Evolutionary conservation across 2,888 invertebrate species (phyloP).

Genomic region (Yponomeuta cagnagella): DNA sequence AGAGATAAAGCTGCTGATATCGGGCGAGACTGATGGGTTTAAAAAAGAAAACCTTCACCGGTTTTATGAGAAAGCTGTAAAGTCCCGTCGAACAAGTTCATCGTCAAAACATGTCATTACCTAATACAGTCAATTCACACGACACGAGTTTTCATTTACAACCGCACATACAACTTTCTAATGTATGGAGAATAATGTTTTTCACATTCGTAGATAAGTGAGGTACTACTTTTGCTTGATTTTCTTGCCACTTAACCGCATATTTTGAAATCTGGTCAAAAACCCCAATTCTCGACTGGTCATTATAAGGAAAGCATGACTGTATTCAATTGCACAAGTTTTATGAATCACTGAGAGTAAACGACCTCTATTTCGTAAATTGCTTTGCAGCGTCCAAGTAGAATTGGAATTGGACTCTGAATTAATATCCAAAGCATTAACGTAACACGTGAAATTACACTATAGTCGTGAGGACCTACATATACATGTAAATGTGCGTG

Average conservation of each 20-base stretch:
- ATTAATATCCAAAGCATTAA: not conserved
- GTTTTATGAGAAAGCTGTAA: not conserved
- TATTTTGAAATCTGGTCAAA: conserved; percentile 4
- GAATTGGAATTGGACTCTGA: not conserved
- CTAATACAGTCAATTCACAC: conserved; percentile 18
- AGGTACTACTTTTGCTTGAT: not conserved
- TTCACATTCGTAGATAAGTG: not conserved
- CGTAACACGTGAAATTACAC: not conserved
- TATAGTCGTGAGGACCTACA: not conserved
- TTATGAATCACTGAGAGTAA: conserved; percentile 13
- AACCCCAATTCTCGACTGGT: conserved; percentile 9
- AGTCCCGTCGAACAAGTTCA: conserved; percentile 16
- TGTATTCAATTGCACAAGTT: conserved; percentile 13
- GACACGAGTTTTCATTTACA: conserved; percentile 17
- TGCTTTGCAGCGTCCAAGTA: not conserved
- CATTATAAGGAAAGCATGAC: conserved; percentile 13
- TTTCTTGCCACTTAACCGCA: not conserved
- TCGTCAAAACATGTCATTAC: conserved; percentile 19
- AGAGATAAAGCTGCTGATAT: not conserved
- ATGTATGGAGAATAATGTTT: not conserved
- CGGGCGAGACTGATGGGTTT: not conserved
- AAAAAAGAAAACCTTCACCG: not conserved
- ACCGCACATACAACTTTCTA: conserved; percentile 23
- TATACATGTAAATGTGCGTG: not conserved
- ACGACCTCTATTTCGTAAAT: conserved; percentile 6